Base-by-base conservation (phyloP, 2,888 invertebrate genomes). In the Liopterus haemorrhoidalis region DNA sequence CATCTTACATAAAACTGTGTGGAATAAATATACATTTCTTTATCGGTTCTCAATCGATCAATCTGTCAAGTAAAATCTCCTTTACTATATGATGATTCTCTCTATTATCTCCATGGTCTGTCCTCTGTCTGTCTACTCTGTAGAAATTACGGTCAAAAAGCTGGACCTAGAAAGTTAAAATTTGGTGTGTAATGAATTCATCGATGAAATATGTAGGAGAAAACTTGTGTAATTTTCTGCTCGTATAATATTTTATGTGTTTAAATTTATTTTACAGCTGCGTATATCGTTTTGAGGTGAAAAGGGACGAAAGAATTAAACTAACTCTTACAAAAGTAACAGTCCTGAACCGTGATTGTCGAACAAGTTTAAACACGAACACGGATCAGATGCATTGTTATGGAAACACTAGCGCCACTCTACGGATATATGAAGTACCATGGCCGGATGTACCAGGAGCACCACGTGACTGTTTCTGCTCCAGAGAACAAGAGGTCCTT, bases 201-300 rank as follows among this genome's bases (percentile, higher is more conserved):
- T n/a, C n/a, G n/a, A n/a, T n/a, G n/a, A n/a, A n/a, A n/a, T n/a
- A 25, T 25, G 3, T 5, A 25, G 4, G 24, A 8, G 8, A 6
- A 8, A 8, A 22, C 24, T 8, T 22, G 36, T 24, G 9, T 37
- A 12, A 30, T 24, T 8, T n/a, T 11, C 6, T 18, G 14, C 11
- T 9, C 20, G 9, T 42, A 16, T n/a, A 27, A 14, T 46, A 41
- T 41, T 41, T 49, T 8, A 16, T 28, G 5, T 9, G 9, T 11
- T 9, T 6, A 33, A 16, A 8, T 22, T 16, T 8, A 3, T 46
- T 46, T 70, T 72, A 37, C 73, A 85, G 85, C 59, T 93, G 93
- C 68, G 78, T 84, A 32, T 91, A 91, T 67, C 83, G 88, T 33
- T 91, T 91, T 62, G 88, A 90, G 68, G 90, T 84, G 0, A 83